Evolutionary conservation across 1,140 invertebrate genomes (phyloP).

Genomic region (Dendroctonus ponderosae): DNA sequence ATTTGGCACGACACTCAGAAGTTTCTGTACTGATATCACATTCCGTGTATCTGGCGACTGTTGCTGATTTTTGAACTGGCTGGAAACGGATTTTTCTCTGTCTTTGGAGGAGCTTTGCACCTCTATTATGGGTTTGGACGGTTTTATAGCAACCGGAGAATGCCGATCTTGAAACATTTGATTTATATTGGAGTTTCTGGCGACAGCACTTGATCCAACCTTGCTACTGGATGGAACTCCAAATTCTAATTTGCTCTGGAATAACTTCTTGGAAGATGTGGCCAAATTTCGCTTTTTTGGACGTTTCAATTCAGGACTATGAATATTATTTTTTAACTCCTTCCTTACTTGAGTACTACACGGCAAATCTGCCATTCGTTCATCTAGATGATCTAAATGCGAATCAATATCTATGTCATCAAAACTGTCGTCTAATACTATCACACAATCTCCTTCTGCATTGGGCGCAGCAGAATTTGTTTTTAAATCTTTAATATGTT

Average conservation of each 20-base stretch:
- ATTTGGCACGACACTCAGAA: constrained; percentile 26
- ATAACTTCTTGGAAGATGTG: constrained; percentile 6
- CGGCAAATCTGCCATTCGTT: constrained; percentile 25
- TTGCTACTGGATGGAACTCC: too few species aligned
- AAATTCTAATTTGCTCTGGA: constrained; percentile 21
- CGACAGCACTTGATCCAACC: too few species aligned
- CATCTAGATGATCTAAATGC: constrained; percentile 40
- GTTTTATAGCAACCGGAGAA: too few species aligned
- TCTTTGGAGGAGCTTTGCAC: constrained; percentile 6
- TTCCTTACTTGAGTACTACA: constrained; percentile 18
- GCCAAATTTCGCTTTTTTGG: constrained; percentile 2
- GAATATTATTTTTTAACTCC: constrained; percentile 8
- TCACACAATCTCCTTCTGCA: constrained; percentile 3
- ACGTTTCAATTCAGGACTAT: constrained; percentile 9
- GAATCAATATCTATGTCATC: constrained; percentile 37
- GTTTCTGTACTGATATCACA: constrained; percentile 30
- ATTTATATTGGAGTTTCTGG: too few species aligned
- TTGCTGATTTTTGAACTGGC: not conserved
- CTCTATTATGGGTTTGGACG: too few species aligned
- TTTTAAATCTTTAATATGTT: not conserved
- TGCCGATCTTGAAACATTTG: too few species aligned
- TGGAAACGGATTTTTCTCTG: not conserved
- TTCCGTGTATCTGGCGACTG: not conserved
- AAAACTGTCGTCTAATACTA: constrained; percentile 34
- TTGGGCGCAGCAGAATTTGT: not conserved